Evolutionary conservation across 1,140 invertebrate genomes (phyloP).

Genomic region (Ceratina calcarata): DNA sequence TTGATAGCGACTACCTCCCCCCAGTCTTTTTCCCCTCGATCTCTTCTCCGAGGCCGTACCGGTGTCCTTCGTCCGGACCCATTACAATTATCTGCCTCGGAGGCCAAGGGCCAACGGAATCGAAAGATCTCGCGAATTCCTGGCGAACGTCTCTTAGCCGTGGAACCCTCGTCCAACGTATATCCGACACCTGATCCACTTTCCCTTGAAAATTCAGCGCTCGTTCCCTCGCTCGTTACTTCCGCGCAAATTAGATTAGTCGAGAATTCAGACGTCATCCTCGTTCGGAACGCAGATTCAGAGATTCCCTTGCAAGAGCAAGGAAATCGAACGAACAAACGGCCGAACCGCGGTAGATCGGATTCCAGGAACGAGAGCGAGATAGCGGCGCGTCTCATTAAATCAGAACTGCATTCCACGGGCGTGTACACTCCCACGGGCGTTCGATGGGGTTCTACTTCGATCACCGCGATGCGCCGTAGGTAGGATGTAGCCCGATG

Average conservation of each 20-base stretch:
- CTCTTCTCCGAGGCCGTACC: slow-evolving; percentile 34
- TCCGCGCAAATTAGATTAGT: no score
- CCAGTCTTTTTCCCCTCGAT: slow-evolving; percentile 44
- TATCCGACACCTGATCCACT: no score
- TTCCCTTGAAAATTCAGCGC: no score
- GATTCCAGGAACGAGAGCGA: slow-evolving; percentile 63
- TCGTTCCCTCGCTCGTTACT: no score
- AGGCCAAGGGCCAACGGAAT: slow-evolving; percentile 9
- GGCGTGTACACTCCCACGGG: slow-evolving; percentile 81
- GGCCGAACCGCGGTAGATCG: slow-evolving; percentile 38
- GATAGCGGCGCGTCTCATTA: slow-evolving; percentile 78
- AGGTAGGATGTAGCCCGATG: slow-evolving; percentile 74
- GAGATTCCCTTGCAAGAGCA: not conserved
- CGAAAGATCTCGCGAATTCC: slow-evolving; percentile 20
- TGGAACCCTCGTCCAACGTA: no score
- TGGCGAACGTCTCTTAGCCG: no score
- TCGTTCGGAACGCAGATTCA: not conserved
- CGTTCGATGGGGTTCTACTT: slow-evolving; percentile 79
- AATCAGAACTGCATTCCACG: slow-evolving; percentile 81
- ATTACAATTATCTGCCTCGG: slow-evolving; percentile 70
- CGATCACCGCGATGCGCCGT: slow-evolving; percentile 76
- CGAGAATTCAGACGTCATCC: no score
- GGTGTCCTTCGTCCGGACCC: slow-evolving; percentile 54
- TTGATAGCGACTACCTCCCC: slow-evolving; percentile 62
- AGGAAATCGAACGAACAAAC: slow-evolving; percentile 9